phyloP scores from a whole-genome alignment of 2,888 invertebrate genomes.

The Sinelater perroti region DNA sequence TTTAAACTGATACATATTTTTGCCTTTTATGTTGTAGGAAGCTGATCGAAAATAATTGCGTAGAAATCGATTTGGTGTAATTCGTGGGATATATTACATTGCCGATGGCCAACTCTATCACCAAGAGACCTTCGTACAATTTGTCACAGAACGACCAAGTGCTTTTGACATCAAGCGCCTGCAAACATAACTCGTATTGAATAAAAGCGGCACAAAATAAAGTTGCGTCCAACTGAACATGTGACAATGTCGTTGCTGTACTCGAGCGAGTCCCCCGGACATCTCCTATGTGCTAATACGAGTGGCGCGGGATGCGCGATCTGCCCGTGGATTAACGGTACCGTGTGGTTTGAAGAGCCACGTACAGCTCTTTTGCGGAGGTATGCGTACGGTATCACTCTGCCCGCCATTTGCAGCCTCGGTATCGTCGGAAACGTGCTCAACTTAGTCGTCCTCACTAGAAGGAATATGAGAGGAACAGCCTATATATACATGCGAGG shows the following conservation, averaged over 20 bases:
- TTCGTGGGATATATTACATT: too few species aligned
- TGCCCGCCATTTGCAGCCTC: conserved; percentile 75
- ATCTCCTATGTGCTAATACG: conserved; percentile 52
- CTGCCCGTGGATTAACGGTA: conserved; percentile 53
- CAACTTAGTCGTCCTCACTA: conserved; percentile 79
- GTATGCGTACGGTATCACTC: conserved; percentile 71
- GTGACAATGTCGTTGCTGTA: conserved; percentile 57
- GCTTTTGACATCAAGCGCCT: too few species aligned
- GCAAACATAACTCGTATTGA: conserved; percentile 4
- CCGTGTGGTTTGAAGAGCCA: conserved; percentile 64
- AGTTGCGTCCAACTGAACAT: conserved; percentile 19
- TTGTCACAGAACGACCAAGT: too few species aligned
- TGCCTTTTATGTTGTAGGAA: too few species aligned
- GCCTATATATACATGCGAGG: conserved; percentile 84
- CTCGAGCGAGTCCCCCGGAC: conserved; percentile 56
- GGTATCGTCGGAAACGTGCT: conserved; percentile 82
- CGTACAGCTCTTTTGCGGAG: conserved; percentile 67
- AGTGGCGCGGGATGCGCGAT: conserved; percentile 52
- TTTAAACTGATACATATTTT: too few species aligned
- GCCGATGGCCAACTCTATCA: too few species aligned
- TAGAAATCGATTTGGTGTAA: too few species aligned
- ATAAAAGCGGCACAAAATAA: background rate
- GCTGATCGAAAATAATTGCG: too few species aligned
- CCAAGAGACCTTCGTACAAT: too few species aligned
- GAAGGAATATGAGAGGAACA: conserved; percentile 79